Evolutionary conservation across 2,113 vertebrate species (phyloP).

Genomic region (Mustela lutreola): DNA sequence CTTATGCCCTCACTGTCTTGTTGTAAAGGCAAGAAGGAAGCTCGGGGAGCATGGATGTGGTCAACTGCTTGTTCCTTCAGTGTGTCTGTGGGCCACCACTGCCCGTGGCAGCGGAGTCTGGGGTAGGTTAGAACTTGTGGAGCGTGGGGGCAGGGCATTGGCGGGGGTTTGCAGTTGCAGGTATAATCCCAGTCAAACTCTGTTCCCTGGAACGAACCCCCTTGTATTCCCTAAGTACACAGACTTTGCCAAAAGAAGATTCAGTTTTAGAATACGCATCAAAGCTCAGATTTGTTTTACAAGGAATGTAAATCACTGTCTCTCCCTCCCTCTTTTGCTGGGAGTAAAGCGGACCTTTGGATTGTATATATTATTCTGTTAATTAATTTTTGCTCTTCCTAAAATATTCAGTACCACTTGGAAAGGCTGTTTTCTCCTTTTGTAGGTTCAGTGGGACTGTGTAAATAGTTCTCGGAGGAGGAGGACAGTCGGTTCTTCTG

Average conservation of each 20-base stretch:
- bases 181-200: not conserved
- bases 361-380: not conserved
- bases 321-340: not conserved
- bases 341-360: not conserved
- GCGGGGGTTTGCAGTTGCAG: not conserved
- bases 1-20: not conserved
- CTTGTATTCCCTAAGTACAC: not conserved
- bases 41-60: constrained; percentile 76
- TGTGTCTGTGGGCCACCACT: constrained; percentile 88
- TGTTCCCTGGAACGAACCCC: not conserved
- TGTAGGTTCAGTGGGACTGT: not conserved
- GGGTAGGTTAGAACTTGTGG: constrained; percentile 87
- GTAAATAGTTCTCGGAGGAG: too few relatives aligned
- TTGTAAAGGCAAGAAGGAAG: not conserved
- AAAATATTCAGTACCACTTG: not conserved
- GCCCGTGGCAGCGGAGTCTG: constrained; percentile 82
- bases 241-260: not conserved
- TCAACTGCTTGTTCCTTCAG: constrained; percentile 90
- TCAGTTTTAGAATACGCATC: not conserved
- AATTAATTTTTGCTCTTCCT: not conserved
- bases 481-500: not conserved
- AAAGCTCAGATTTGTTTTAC: not conserved
- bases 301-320: not conserved
- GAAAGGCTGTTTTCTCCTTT: not conserved
- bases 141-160: not conserved